Conservation (phyloP, 2,888 invertebrate species). For the Rhimphoctona megacephalus region DNA sequence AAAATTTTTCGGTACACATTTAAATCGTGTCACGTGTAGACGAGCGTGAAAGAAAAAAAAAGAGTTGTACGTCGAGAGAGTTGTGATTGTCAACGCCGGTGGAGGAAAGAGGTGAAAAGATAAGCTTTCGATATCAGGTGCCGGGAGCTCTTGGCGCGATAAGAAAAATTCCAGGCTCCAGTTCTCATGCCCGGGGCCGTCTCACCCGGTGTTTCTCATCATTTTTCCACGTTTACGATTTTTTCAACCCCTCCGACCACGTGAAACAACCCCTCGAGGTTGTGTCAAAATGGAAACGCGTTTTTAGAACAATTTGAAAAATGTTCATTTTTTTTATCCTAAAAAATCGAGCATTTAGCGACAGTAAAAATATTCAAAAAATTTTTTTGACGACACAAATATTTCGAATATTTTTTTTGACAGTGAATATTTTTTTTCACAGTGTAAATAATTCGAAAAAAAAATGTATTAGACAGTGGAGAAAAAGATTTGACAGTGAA, state of each 20-base stretch:
- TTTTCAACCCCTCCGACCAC: conserved; percentile 47
- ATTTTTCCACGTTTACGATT: conserved; percentile 70
- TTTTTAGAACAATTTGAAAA: background rate
- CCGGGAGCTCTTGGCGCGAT: conserved; percentile 68
- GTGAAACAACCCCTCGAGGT: conserved; percentile 17
- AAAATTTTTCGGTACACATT: background rate
- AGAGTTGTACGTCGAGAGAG: conserved; percentile 9
- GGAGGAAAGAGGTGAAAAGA: conserved; percentile 60
- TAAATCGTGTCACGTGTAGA: background rate
- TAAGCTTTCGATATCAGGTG: conserved; percentile 80
- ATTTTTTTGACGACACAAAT: background rate
- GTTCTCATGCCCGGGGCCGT: conserved; percentile 75
- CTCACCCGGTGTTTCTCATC: conserved; percentile 74
- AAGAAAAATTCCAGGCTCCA: conserved; percentile 79
- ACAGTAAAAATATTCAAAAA: background rate
- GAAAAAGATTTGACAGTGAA: background rate
- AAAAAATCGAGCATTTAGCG: background rate
- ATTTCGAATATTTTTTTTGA: background rate
- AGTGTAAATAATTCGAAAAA: no score
- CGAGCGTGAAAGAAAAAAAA: conserved; percentile 39
- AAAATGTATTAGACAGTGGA: no score
- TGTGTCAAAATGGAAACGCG: background rate
- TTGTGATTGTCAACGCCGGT: conserved; percentile 8
- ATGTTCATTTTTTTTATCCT: conserved; percentile 38
- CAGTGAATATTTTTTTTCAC: background rate